Conservation (phyloP, 1,140 invertebrate genomes). For the Atopsyche davidsoni region DNA sequence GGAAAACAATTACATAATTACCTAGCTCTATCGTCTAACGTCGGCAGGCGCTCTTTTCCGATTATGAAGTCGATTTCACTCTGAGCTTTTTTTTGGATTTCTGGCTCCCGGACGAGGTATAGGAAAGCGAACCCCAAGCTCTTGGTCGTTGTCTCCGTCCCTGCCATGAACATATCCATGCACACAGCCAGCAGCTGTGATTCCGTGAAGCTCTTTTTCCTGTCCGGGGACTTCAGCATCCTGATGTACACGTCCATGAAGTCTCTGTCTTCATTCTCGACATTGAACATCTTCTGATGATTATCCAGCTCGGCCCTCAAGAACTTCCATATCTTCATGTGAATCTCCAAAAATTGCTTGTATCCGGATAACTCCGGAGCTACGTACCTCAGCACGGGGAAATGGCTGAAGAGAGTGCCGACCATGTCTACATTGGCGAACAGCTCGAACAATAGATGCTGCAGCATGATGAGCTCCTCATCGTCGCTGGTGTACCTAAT, state of each 20-base stretch:
- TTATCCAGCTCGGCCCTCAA: conserved; percentile 63
- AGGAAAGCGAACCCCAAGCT: conserved; percentile 71
- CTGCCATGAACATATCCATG: conserved; percentile 77
- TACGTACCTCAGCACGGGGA: conserved; percentile 66
- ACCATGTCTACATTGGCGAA: conserved; percentile 71
- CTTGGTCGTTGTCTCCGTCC: conserved; percentile 76
- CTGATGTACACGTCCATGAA: conserved; percentile 82
- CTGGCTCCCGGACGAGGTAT: conserved; percentile 68
- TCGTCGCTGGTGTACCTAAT: conserved; percentile 61
- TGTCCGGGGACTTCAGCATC: conserved; percentile 52
- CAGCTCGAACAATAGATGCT: conserved; percentile 62
- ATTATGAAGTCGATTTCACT: conserved; percentile 74
- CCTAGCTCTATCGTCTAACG: conserved; percentile 63
- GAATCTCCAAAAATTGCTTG: conserved; percentile 61
- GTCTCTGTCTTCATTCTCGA: conserved; percentile 60
- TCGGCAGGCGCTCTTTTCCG: conserved; percentile 59
- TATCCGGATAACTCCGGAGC: conserved; percentile 72
- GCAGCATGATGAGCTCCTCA: conserved; percentile 58
- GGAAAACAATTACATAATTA: conserved; percentile 39
- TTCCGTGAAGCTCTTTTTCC: conserved; percentile 52
- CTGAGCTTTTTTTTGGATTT: conserved; percentile 72
- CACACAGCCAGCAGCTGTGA: conserved; percentile 68
- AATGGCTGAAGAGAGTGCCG: conserved; percentile 69
- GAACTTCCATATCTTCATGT: conserved; percentile 65
- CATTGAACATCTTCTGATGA: conserved; percentile 64